phyloP scores from a whole-genome alignment of 2,797 vertebrate genomes.

The Triplophysa bombifrons region DNA sequence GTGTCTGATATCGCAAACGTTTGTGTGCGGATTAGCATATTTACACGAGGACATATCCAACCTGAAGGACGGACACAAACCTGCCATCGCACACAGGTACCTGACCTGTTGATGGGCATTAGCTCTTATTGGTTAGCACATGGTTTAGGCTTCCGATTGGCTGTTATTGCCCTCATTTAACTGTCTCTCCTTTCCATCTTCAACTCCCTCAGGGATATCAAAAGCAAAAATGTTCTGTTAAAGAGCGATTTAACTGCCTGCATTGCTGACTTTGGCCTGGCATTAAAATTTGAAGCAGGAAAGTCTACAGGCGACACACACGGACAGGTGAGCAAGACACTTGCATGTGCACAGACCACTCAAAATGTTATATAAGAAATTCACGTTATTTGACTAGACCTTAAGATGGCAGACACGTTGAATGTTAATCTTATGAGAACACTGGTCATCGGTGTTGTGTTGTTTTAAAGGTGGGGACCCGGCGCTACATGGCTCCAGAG shows the following conservation, averaged over 20 bases:
- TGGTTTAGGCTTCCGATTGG: not conserved
- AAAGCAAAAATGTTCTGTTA: constrained; percentile 95
- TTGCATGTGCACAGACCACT: not conserved
- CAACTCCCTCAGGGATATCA: constrained; percentile 86
- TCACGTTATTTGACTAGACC: not conserved
- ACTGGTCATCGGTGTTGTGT: not conserved
- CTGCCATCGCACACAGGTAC: constrained; percentile 93
- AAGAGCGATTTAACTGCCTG: constrained; percentile 93
- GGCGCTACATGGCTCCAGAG: constrained; percentile 94
- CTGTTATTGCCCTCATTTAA: not conserved
- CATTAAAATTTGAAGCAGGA: constrained; percentile 95
- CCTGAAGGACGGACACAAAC: constrained; percentile 94
- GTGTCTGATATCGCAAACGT: constrained; percentile 89
- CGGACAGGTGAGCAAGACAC: constrained; percentile 83
- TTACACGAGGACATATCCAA: constrained; percentile 95
- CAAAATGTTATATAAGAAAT: too few relatives aligned
- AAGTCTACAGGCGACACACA: constrained; percentile 96
- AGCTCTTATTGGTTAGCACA: not conserved
- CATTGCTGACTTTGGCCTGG: constrained; percentile 94
- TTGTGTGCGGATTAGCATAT: constrained; percentile 90
- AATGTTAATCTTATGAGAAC: not conserved
- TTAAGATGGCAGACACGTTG: not conserved
- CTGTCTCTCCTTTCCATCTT: not conserved
- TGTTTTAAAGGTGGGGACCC: constrained; percentile 86
- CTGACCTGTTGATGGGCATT: not conserved